A percentile compares a stretch with the other conserved stretches of the same genome.
These are phyloP conservation scores for Muschampia plurimacula DNA, from an alignment of 2,888 invertebrate species.

Conservation along the genomic window DNA sequence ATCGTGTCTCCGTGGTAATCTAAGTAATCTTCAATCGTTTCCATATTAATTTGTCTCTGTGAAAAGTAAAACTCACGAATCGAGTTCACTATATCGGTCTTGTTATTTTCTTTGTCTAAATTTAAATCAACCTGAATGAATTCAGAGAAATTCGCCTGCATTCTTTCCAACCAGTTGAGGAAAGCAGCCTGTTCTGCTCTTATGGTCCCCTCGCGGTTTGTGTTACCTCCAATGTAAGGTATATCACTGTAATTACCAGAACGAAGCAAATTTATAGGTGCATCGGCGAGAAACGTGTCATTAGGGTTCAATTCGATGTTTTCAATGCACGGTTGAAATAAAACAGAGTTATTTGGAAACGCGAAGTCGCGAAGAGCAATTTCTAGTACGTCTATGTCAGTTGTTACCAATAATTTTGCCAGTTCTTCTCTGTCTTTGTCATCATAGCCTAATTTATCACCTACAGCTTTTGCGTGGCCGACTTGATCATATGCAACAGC, in stretches of 20 bases:
- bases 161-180: slow-evolving; percentile 60
- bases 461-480: slow-evolving; percentile 62
- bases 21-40: slow-evolving; percentile 67
- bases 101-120: slow-evolving; percentile 49
- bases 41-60: slow-evolving; percentile 56
- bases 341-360: slow-evolving; percentile 66
- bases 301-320: slow-evolving; percentile 53
- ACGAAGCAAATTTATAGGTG: slow-evolving; percentile 65
- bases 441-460: slow-evolving; percentile 60
- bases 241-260: slow-evolving; percentile 66
- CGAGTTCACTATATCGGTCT: slow-evolving; percentile 50
- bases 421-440: slow-evolving; percentile 56
- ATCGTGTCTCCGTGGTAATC: slow-evolving; percentile 72
- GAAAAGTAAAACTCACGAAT: slow-evolving; percentile 68
- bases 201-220: slow-evolving; percentile 71
- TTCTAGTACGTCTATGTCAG: slow-evolving; percentile 57
- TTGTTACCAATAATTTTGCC: slow-evolving; percentile 56
- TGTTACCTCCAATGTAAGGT: slow-evolving; percentile 69
- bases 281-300: slow-evolving; percentile 61
- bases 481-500: slow-evolving; percentile 75
- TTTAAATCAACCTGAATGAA: slow-evolving; percentile 70
- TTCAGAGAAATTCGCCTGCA: slow-evolving; percentile 68
- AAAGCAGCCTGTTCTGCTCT: slow-evolving; percentile 61
- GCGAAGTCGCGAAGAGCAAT: slow-evolving; percentile 56
- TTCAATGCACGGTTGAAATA: slow-evolving; percentile 78